These are phyloP conservation scores for Trachelus troglodyta DNA, from an alignment of 2,888 invertebrate species.

Conservation along the genomic window DNA sequence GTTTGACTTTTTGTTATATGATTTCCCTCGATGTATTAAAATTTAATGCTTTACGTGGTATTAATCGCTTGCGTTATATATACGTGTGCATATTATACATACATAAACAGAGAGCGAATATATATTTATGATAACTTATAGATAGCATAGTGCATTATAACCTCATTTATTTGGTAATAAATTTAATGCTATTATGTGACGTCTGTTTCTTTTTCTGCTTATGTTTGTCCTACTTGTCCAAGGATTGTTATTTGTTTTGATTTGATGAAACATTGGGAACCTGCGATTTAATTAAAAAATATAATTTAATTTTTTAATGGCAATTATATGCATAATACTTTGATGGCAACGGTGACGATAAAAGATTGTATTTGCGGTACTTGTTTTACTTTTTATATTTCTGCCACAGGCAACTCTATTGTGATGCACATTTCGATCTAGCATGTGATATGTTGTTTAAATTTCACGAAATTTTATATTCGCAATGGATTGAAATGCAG, in stretches of 20 bases:
- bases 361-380: background rate
- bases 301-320: background rate
- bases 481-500: no score
- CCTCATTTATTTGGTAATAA: conserved; percentile 63
- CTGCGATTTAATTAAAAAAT: background rate
- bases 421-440: background rate
- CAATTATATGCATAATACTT: background rate
- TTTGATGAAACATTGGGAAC: background rate
- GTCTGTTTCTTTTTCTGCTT: conserved; percentile 64
- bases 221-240: conserved; percentile 44
- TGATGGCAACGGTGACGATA: background rate
- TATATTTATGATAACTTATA: conserved; percentile 34
- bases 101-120: conserved; percentile 13
- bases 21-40: background rate
- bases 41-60: background rate
- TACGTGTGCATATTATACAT: background rate
- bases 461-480: background rate
- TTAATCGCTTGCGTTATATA: conserved; percentile 1
- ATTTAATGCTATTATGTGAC: conserved; percentile 62
- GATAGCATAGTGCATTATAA: conserved; percentile 57
- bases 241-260: conserved; percentile 18
- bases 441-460: background rate
- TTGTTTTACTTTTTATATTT: background rate
- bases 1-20: conserved; percentile 3
- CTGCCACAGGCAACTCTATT: background rate